These are phyloP conservation scores for Oreotrochilus melanogaster DNA, from an alignment of 2,113 vertebrate genomes.

Conservation along the genomic window DNA sequence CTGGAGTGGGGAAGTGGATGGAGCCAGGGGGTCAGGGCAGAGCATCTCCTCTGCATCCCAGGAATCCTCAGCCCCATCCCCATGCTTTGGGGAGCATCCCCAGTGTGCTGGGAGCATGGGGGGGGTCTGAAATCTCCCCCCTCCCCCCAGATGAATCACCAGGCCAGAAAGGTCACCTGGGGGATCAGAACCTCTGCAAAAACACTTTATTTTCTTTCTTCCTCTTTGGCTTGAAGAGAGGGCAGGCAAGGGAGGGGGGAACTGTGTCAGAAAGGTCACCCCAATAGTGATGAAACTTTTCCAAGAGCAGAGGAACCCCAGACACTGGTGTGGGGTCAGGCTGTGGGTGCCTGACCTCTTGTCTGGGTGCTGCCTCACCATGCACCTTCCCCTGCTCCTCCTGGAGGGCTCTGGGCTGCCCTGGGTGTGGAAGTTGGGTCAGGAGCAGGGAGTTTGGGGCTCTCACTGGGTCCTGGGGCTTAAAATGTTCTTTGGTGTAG, in stretches of 20 bases:
- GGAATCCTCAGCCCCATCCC: background rate
- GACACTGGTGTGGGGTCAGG: rapidly evolving
- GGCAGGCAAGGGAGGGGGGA: rapidly evolving
- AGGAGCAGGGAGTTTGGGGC: background rate
- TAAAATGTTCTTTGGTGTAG: background rate
- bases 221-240: too few relatives aligned
- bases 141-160: background rate
- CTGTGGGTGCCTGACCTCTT: rapidly evolving
- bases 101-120: rapidly evolving
- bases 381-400: background rate
- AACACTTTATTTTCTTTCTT: background rate
- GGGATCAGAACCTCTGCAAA: background rate
- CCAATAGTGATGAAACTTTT: background rate
- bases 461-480: background rate
- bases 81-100: rapidly evolving
- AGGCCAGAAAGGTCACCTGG: background rate
- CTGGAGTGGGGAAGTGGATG: background rate
- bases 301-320: rapidly evolving
- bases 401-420: background rate
- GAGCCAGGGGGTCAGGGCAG: background rate
- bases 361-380: background rate
- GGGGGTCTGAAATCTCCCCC: background rate
- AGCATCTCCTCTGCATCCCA: background rate
- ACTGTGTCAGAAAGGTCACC: background rate
- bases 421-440: background rate